A percentile compares a stretch with the other conserved stretches of the same genome.
Evolutionary conservation across 2,797 vertebrate genomes (phyloP).

Genomic region (Chromis chromis): DNA sequence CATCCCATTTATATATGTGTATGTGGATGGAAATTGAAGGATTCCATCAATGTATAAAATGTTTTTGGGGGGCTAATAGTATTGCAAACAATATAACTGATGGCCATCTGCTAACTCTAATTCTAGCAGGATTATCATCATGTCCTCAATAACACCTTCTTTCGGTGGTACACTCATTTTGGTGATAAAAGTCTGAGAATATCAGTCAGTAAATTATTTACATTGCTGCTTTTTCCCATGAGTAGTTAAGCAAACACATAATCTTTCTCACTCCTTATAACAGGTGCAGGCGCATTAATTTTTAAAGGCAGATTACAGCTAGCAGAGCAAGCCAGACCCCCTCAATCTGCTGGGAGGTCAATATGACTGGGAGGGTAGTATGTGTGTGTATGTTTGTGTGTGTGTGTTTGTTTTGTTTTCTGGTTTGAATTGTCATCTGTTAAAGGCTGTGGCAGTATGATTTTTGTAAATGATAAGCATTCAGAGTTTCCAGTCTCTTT

Average conservation of each 20-base stretch:
- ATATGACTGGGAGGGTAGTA: slow-evolving; percentile 17
- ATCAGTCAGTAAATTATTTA: slow-evolving; percentile 43
- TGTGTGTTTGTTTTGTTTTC: background rate
- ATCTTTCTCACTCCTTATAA: slow-evolving; percentile 41
- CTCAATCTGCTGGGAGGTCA: slow-evolving; percentile 22
- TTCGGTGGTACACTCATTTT: background rate
- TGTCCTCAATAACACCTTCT: background rate
- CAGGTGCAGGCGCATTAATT: slow-evolving; percentile 56
- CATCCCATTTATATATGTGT: background rate
- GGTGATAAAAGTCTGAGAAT: slow-evolving; percentile 3
- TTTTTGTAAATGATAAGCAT: slow-evolving; percentile 38
- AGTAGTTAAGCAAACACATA: slow-evolving; percentile 46
- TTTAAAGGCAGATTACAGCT: slow-evolving; percentile 55
- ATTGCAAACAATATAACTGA: slow-evolving; percentile 13
- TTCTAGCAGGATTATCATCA: background rate
- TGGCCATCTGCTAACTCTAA: background rate
- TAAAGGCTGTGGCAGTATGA: background rate
- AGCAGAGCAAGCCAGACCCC: slow-evolving; percentile 7
- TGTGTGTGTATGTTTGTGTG: background rate
- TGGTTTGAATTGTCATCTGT: slow-evolving; percentile 24
- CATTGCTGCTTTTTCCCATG: slow-evolving; percentile 41
- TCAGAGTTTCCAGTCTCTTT: background rate
- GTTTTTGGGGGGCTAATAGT: background rate
- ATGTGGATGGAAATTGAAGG: background rate
- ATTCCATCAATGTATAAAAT: background rate